Evolutionary conservation across 2,888 invertebrate species (phyloP), one percentile per base, ranked within the genome.

Genomic region (Drosophila ustulata): DNA sequence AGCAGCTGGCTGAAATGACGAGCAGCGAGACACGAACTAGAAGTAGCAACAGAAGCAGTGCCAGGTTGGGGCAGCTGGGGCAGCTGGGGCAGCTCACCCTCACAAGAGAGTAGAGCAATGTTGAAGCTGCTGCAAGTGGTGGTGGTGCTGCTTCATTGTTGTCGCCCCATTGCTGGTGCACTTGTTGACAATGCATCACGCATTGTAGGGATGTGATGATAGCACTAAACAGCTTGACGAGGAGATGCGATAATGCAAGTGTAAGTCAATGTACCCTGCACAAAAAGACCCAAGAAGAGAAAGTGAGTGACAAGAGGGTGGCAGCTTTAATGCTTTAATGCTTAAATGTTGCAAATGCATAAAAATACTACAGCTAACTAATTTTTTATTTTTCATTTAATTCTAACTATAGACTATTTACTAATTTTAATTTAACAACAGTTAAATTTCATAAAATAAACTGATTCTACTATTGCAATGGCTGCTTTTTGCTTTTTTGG

Each of bases 111-210:
- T 37, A 37, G 37, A 37, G 37, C 37, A 37, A 37, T n/a, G 37
- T 39, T 13, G 45, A 32, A 8, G 25, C 11, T 47, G 46, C 30
- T 30, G 30, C 30, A 30, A 30, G 30, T 30, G 30, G 30, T 30
- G 30, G 30, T 30, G 30, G 1, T 28, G 5, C 28, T 28, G 30
- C 51, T 25, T 11, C 23, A 6, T 11, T 34, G 34, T 34, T 34
- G 34, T 50, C 28, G 13, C 26, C 26, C 47, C 43, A 62, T 30
- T 9, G 30, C 30, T 55, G 66, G 37, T 51, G 34, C 76, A 77
- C 76, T 77, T 77, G 80, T 78, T 78, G 78, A 78, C 78, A 78
- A 78, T 78, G 65, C 82, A 77, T 75, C 57, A 66, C 57, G 75
- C 65, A 76, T 66, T 66, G 80, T 52, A 49, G 56, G 64, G 49